Evolutionary conservation across 2,113 vertebrate species (phyloP), one percentile per base, ranked within the genome.

Genomic region (Colistium nudipinnis): DNA sequence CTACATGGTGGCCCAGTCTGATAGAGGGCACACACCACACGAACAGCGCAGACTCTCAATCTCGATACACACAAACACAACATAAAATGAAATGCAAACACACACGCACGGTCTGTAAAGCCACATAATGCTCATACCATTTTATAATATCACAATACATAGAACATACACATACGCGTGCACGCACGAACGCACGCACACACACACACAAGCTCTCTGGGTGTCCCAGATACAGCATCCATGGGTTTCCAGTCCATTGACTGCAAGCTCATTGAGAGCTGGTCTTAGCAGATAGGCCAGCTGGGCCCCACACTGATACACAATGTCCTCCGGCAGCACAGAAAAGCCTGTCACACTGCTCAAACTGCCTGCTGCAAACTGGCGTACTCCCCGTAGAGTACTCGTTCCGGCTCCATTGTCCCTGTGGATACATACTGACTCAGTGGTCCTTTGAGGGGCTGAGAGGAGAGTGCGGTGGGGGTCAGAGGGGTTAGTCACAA

Each of bases 241-340:
- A 86, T 11, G 14, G 73, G 14, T 89, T 90, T 88, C 87, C 90
- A 84, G 85, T 78, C 91, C 91, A 92, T 91, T 92, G 89, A 86
- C 85, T 84, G 78, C 76, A 24, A 81, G 80, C 87, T 91, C 87
- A 90, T 89, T 88, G 89, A 80, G 89, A 86, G 83, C 90, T 84
- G 87, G 89, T 92, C 84, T 88, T 82, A 88, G 83, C 87, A 87
- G 90, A 90, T 86, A 86, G 88, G 80, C 91, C 91, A 92, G 90
- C 90, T 90, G 90, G 89, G 85, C 85, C 83, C 88, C 89, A 85
- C 87, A 76, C 83, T 74, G 90, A 86, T 78, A 86, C 88, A 84
- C 77, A 84, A 89, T 81, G 89, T 87, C 84, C 85, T 71, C 60
- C 20, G 84, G 83, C 89, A 70, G 79, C 78, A 76, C 80, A 74